These are phyloP conservation scores for Parapristionchus giblindavisi DNA, from an alignment of 2,888 invertebrate species.

Conservation along the genomic window DNA sequence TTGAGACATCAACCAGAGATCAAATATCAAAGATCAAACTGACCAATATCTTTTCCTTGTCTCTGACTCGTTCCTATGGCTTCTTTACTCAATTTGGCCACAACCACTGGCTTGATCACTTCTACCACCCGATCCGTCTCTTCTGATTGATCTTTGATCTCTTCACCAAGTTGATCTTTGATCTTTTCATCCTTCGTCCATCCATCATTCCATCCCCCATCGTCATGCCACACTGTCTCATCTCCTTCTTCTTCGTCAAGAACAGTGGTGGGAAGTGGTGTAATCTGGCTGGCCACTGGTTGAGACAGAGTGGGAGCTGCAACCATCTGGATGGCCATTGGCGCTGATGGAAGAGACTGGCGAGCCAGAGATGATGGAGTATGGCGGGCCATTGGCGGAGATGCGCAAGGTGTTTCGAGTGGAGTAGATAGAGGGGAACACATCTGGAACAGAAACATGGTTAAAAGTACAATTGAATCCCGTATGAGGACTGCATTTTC, in stretches of 20 bases:
- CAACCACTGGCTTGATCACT: background rate
- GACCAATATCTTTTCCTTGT: constrained; percentile 29
- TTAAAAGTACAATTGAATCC: no score
- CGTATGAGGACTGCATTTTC: no score
- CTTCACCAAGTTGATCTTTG: background rate
- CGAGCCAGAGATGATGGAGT: no score
- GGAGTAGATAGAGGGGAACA: no score
- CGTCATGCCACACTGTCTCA: background rate
- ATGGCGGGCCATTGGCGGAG: no score
- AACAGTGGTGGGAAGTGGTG: background rate
- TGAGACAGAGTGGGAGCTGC: no score
- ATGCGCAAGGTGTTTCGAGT: no score
- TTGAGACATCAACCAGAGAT: no score
- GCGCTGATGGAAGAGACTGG: no score
- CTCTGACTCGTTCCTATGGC: background rate
- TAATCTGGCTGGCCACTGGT: no score
- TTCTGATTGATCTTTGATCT: constrained; percentile 31
- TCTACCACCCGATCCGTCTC: background rate
- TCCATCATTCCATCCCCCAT: constrained; percentile 33
- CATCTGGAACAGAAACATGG: no score
- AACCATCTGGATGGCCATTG: no score
- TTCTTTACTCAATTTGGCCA: background rate
- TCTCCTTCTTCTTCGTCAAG: constrained; percentile 1
- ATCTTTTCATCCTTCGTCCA: constrained; percentile 24
- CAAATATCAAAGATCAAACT: background rate